phyloP scores from a whole-genome alignment of 2,888 invertebrate species.

The Amiota communis region DNA sequence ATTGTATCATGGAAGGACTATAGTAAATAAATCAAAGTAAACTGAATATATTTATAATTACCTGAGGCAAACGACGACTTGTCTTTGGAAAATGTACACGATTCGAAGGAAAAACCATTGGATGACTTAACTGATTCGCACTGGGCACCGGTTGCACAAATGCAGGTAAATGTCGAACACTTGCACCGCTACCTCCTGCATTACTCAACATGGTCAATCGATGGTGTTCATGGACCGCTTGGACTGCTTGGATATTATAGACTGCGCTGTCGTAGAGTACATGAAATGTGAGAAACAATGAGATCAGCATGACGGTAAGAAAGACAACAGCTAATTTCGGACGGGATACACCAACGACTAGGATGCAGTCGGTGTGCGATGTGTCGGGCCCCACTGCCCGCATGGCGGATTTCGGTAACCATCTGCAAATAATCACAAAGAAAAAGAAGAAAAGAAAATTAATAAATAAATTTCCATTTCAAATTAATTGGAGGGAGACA shows the following conservation, averaged over 20 bases:
- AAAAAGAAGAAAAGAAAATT: constrained; percentile 33
- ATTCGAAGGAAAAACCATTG: constrained; percentile 73
- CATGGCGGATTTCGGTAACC: constrained; percentile 87
- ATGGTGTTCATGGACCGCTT: constrained; percentile 77
- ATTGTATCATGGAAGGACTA: not conserved
- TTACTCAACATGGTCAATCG: constrained; percentile 68
- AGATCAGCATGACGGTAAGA: constrained; percentile 85
- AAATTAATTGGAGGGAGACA: not conserved
- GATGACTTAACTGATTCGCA: constrained; percentile 71
- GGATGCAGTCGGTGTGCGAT: constrained; percentile 83
- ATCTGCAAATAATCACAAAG: constrained; percentile 75
- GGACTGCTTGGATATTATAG: constrained; percentile 83
- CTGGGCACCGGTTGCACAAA: constrained; percentile 62
- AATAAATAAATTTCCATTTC: constrained; percentile 3
- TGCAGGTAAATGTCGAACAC: constrained; percentile 58
- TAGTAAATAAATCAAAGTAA: constrained; percentile 22
- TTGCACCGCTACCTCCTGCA: constrained; percentile 7
- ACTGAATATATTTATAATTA: constrained; percentile 47
- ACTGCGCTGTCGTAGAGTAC: constrained; percentile 89
- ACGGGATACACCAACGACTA: constrained; percentile 88
- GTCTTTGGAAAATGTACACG: constrained; percentile 79
- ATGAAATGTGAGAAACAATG: constrained; percentile 88
- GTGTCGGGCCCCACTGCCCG: constrained; percentile 88
- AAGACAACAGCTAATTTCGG: constrained; percentile 86
- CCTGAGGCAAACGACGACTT: constrained; percentile 79